Base-by-base conservation (phyloP, 2,888 invertebrate species). In the Encarsia formosa region DNA sequence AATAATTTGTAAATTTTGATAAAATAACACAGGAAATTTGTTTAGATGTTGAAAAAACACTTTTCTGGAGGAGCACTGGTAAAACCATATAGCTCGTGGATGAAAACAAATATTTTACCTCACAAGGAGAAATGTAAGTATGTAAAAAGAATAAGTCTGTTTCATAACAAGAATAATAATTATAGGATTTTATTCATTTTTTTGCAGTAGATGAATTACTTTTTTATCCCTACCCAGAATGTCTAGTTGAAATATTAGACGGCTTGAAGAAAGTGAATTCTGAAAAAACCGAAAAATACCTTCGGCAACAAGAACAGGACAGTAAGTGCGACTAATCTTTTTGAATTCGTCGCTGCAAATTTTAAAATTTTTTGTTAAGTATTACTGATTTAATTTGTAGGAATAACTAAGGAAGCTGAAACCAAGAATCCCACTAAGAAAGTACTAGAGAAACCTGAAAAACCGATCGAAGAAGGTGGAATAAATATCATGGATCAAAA, bases 401-500 rank as follows among this genome's bases (percentile, higher is more conserved):
- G 38, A 23, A 35, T 51, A 11, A 48, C 9, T 23, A 50, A 57
- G 42, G 5, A 18, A 29, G 4, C 29, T 8, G 51, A 54, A 39
- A 22, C 22, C 2, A 51, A 47, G 18, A 48, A 34, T 31, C 19
- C 37, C 20, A 18, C 15, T 1, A 45, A 23, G 41, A 53, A 32
- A 47, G 11, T 45, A 44, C 9, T 49, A 5, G 56, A 53, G 22
- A 50, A 54, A 24, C 23, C 18, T 9, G 56, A 57, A 45, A 56
- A 56, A 22, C 45, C 42, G 15, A 32, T 37, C 13, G 56, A 55
- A 4, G 52, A 59, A 22, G 63, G 58, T 35, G 56, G 61, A 26
- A 60, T 72, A 29, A 60, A 65, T n/a, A 51, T 71, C 42, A 59
- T 53, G 43, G 60, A 67, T 49, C 71, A 72, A 54, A 62, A 64